Evolutionary conservation across 2,888 invertebrate genomes (phyloP).

Genomic region (Microctonus hyperodae): DNA sequence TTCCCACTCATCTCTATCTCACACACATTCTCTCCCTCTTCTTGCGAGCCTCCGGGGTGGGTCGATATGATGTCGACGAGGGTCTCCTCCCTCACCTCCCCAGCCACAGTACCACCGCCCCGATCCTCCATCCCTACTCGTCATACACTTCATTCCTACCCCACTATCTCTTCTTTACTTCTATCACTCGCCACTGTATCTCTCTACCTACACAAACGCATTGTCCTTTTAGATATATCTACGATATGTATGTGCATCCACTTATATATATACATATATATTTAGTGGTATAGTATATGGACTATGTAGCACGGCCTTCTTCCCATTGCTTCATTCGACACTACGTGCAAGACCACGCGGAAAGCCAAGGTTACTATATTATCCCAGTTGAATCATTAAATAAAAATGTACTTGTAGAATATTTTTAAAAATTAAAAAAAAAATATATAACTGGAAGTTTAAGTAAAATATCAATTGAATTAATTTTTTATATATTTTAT

Average conservation of each 20-base stretch:
- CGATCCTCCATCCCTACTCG: too few relatives aligned
- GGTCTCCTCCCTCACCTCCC: constrained; percentile 48
- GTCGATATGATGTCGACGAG: constrained; percentile 59
- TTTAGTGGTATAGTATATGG: not conserved
- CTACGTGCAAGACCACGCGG: not conserved
- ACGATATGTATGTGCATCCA: not conserved
- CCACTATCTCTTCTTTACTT: constrained; percentile 20
- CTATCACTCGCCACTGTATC: constrained; percentile 9
- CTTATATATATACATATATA: not conserved
- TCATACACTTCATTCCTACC: too few relatives aligned
- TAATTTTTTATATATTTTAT: too few relatives aligned
- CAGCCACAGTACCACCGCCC: constrained; percentile 48
- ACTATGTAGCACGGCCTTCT: not conserved
- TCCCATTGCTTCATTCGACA: not conserved
- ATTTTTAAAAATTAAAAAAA: too few relatives aligned
- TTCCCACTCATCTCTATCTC: not conserved
- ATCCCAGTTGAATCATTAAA: not conserved
- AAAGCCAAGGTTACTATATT: not conserved
- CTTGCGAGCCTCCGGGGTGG: constrained; percentile 44
- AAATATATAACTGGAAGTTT: too few relatives aligned
- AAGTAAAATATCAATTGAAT: too few relatives aligned
- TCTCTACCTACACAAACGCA: not conserved
- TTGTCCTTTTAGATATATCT: too few relatives aligned
- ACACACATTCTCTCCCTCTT: not conserved
- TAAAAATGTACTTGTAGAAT: too few relatives aligned